A percentile compares a stretch with the other conserved stretches of the same genome.
phyloP scores from a whole-genome alignment of 2,888 invertebrate species.

The Sussaba pulchella region DNA sequence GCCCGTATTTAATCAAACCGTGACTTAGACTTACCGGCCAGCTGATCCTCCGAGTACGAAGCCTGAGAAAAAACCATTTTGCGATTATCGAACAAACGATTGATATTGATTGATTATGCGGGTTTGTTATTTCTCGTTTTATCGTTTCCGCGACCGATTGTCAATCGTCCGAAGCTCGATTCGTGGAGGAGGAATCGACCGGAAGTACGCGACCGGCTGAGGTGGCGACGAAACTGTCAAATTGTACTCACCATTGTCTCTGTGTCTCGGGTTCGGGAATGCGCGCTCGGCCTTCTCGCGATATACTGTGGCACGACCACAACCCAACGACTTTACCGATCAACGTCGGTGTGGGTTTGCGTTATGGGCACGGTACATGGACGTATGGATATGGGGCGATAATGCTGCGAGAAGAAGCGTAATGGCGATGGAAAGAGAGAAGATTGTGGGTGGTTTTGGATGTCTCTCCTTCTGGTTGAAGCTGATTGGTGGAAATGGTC shows the following conservation, averaged over 20 bases:
- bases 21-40: conserved; percentile 92
- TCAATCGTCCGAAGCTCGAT: neutral
- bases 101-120: neutral
- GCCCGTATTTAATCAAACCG: neutral
- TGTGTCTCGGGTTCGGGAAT: conserved; percentile 45
- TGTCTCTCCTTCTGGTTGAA: no score
- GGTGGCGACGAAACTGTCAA: conserved; percentile 51
- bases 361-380: no score
- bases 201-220: conserved; percentile 11
- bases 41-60: conserved; percentile 95
- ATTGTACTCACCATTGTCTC: conserved; percentile 60
- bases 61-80: conserved; percentile 87
- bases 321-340: conserved; percentile 10
- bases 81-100: neutral
- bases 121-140: neutral
- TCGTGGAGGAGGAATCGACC: neutral
- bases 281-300: conserved; percentile 55
- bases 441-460: no score
- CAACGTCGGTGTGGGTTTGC: neutral
- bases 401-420: no score
- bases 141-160: neutral
- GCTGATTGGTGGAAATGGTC: no score
- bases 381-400: no score
- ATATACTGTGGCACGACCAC: conserved; percentile 18
- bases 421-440: no score